A percentile compares a stretch with the other conserved stretches of the same genome.
Conservation (phyloP, 2,113 vertebrate species). For the Sylvilagus bachmani region DNA sequence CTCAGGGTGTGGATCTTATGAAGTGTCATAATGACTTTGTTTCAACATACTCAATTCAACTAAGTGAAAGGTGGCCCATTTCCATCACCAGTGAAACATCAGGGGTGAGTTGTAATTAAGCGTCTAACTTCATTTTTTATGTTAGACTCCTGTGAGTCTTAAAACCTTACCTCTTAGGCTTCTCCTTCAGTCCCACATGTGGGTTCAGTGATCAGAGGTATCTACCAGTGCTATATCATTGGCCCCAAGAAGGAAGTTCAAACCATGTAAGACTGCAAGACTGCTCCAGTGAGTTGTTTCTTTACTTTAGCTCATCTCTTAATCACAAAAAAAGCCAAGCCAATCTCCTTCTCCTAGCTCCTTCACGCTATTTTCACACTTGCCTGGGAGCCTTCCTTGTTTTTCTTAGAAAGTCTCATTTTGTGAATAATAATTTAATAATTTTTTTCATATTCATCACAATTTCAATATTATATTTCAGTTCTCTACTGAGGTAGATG, state of each 20-base stretch:
- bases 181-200: background rate
- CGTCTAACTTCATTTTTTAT: constrained; percentile 20
- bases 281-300: background rate
- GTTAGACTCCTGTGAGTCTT: constrained; percentile 2
- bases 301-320: background rate
- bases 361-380: constrained; percentile 20
- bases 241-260: constrained; percentile 19
- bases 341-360: background rate
- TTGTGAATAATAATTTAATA: constrained; percentile 10
- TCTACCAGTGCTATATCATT: background rate
- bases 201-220: constrained; percentile 16
- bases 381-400: background rate
- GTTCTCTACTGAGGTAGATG: background rate
- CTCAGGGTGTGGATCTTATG: background rate
- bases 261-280: background rate
- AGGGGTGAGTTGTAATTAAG: background rate
- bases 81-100: constrained; percentile 16
- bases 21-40: background rate
- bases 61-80: constrained; percentile 7
- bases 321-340: too few relatives aligned
- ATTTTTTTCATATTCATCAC: background rate
- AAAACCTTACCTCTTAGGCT: background rate
- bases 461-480: background rate
- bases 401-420: background rate
- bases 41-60: constrained; percentile 32